phyloP scores from a whole-genome alignment of 2,888 invertebrate genomes.

The Conops quadrifasciatus region DNA sequence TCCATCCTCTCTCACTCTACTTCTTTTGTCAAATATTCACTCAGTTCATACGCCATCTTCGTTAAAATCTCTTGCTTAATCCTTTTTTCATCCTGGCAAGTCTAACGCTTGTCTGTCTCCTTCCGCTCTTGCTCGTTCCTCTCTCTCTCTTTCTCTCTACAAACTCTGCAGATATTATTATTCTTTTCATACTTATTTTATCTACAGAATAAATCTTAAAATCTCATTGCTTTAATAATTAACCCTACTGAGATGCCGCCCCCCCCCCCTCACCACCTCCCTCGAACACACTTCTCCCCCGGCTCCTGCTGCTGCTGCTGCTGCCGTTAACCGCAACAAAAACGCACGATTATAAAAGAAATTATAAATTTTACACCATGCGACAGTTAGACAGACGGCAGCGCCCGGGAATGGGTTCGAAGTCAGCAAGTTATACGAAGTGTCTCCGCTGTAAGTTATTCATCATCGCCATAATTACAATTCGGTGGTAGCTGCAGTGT shows the following conservation, averaged over 20 bases:
- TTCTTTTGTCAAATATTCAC: too few species aligned
- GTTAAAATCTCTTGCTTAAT: too few species aligned
- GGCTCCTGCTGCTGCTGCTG: not conserved
- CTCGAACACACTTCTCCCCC: not conserved
- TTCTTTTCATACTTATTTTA: too few species aligned
- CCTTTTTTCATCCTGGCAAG: too few species aligned
- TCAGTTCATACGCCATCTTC: too few species aligned
- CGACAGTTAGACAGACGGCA: slow-evolving; percentile 8
- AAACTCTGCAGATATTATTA: too few species aligned
- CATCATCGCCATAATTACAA: slow-evolving; percentile 60
- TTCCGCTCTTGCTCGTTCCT: not conserved
- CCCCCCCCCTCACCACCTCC: not conserved
- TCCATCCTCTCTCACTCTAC: too few species aligned
- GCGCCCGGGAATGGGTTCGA: not conserved
- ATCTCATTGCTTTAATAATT: slow-evolving; percentile 4
- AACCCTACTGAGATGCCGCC: slow-evolving; percentile 8
- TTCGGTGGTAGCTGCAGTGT: slow-evolving; percentile 34
- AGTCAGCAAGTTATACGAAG: slow-evolving; percentile 14
- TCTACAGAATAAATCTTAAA: not conserved
- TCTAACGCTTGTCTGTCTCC: not conserved
- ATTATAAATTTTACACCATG: slow-evolving; percentile 35
- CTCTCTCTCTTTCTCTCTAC: not conserved
- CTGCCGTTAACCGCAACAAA: not conserved
- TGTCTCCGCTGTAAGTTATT: slow-evolving; percentile 52
- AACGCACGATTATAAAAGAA: slow-evolving; percentile 32